Base-by-base conservation (phyloP, 2,113 vertebrate genomes). In the Sphaerodactylus townsendi region DNA sequence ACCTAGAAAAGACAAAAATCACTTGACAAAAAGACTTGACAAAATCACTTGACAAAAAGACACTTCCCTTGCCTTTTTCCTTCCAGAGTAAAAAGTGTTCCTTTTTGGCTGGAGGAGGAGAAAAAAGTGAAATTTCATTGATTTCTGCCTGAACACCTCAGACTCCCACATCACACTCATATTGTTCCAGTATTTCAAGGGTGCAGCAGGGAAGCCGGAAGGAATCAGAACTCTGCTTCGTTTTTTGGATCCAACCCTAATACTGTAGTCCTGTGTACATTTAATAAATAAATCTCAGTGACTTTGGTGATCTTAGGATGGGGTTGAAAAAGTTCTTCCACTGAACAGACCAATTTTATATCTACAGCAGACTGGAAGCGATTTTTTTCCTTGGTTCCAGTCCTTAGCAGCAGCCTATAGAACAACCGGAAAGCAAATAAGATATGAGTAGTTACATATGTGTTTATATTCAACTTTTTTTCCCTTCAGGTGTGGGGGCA, bases 401-500 rank as follows among this genome's bases (percentile, higher is more conserved):
- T 70, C 10, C 15, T 85, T 59, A 85, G 30, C 5, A 41, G 28
- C 23, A 56, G 9, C 23, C 5, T 19, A 35, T 50, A 2, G 35
- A 70, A 48, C 59, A 35, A 70, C 4, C 30, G 70, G 19, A 69
- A 83, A 70, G 14, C 78, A 79, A 81, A 30, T 41, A 50, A 74
- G 66, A 25, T 87, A 30, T 21, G 33, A 59, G 0, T 1, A 46
- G 69, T 87, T 8, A 33, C 62, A 78, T 62, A 28, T 33, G 41
- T 19, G 70, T 91, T 70, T 90, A 79, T 89, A 1, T 30, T 66
- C 65, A 66, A 0, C 33, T 25, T 86, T 28, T 50, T 70, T 28
- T 48, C 64, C 79, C 83, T 87, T 66, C 92, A 99, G 99, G 99
- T 96, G 98, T 99, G 87, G 98, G 98, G 90, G 98, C 99, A 73